Evolutionary conservation across 1,140 invertebrate species (phyloP).

Genomic region (Conus ventricosus): DNA sequence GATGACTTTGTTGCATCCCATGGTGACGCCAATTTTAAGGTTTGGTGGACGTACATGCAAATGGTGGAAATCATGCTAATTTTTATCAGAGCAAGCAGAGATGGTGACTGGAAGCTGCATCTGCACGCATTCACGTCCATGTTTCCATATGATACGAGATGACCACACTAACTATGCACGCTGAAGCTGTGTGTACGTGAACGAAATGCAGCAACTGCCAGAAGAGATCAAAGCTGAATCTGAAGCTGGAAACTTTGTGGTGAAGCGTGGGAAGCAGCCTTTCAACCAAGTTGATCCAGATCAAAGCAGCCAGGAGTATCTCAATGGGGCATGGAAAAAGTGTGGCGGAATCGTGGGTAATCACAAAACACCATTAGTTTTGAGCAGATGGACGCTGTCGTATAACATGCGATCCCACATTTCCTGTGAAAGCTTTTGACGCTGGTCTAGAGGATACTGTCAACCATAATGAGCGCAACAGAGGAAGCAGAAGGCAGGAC

Average conservation of each 20-base stretch:
- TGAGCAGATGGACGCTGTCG: slow-evolving; percentile 22
- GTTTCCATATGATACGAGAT: no score
- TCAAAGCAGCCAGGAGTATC: slow-evolving; percentile 15
- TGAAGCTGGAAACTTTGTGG: slow-evolving; percentile 28
- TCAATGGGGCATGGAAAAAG: slow-evolving; percentile 19
- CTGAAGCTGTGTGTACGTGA: neutral
- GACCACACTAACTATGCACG: neutral
- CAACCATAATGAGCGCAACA: slow-evolving; percentile 4
- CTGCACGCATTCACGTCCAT: no score
- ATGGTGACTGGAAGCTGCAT: no score
- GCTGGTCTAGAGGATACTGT: neutral
- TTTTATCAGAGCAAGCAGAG: no score
- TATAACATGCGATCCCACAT: slow-evolving; percentile 8
- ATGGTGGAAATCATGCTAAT: neutral
- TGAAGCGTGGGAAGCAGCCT: neutral
- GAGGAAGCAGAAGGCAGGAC: neutral
- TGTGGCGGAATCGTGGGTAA: neutral
- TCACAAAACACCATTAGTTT: neutral
- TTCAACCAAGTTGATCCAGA: slow-evolving; percentile 32
- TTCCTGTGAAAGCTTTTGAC: neutral
- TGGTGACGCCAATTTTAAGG: neutral
- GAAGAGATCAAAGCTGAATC: neutral
- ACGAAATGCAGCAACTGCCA: slow-evolving; percentile 21
- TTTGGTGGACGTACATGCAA: neutral
- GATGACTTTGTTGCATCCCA: neutral